Evolutionary conservation across 2,888 invertebrate species (phyloP).

Genomic region (Onthophagus sagittarius): DNA sequence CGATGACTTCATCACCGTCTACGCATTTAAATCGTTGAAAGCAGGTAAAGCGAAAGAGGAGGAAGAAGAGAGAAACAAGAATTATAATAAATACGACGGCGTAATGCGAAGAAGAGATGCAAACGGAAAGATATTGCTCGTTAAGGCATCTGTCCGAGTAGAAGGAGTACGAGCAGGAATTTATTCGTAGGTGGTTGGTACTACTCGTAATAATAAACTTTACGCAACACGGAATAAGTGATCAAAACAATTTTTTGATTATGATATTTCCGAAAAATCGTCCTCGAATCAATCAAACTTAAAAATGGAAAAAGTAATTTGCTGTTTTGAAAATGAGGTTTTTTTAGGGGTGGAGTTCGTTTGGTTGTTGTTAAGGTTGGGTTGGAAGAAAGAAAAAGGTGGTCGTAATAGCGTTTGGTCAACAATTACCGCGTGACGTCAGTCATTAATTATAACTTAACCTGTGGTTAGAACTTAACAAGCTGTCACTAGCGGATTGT

Average conservation of each 20-base stretch:
- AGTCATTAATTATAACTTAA: constrained; percentile 54
- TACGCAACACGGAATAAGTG: not conserved
- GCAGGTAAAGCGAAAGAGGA: too few species aligned
- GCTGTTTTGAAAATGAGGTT: too few species aligned
- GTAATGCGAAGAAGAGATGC: not conserved
- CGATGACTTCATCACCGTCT: not conserved
- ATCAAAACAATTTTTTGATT: too few species aligned
- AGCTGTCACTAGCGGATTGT: constrained; percentile 53
- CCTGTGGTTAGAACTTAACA: constrained; percentile 54
- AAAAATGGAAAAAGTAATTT: too few species aligned
- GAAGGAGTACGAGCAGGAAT: not conserved
- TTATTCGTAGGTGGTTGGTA: not conserved
- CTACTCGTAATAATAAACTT: not conserved
- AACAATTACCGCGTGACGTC: constrained; percentile 52
- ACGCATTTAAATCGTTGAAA: too few species aligned
- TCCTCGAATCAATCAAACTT: too few species aligned
- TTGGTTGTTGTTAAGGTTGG: too few species aligned
- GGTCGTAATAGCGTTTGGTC: constrained; percentile 48
- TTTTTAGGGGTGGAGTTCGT: too few species aligned
- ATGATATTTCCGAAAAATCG: too few species aligned
- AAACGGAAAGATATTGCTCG: not conserved
- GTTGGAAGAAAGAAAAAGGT: constrained; percentile 16
- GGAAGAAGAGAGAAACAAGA: not conserved
- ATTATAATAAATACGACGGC: not conserved
- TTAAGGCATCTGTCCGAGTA: not conserved